A percentile compares a stretch with the other conserved stretches of the same genome.
Conservation (phyloP, 1,140 invertebrate species). For the Drosophila obscura region DNA sequence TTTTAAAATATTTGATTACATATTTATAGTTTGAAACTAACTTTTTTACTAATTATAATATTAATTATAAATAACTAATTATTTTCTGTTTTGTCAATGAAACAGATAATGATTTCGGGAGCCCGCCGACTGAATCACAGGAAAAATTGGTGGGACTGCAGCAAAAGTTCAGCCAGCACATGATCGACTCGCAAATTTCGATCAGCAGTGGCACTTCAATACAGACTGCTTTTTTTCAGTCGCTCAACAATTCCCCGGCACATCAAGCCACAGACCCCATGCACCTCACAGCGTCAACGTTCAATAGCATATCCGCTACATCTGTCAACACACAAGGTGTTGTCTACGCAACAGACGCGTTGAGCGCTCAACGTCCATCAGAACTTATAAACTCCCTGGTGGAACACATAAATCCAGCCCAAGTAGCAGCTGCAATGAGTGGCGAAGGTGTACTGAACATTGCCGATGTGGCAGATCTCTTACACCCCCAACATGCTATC, state of each 20-base stretch:
- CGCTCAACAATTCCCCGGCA: slow-evolving; percentile 56
- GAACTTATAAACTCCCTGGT: slow-evolving; percentile 65
- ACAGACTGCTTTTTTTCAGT: slow-evolving; percentile 76
- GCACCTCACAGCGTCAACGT: slow-evolving; percentile 54
- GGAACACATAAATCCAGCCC: slow-evolving; percentile 64
- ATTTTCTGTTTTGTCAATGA: too few species aligned
- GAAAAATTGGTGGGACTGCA: slow-evolving; percentile 62
- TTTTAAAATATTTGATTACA: too few species aligned
- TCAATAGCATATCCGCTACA: slow-evolving; percentile 54
- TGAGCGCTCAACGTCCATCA: slow-evolving; percentile 25
- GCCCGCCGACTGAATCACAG: slow-evolving; percentile 59
- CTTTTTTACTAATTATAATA: too few species aligned
- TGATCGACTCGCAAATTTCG: slow-evolving; percentile 77
- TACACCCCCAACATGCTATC: slow-evolving; percentile 94
- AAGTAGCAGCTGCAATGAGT: slow-evolving; percentile 55
- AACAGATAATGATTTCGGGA: slow-evolving; percentile 68
- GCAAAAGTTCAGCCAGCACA: slow-evolving; percentile 64
- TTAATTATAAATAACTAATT: too few species aligned
- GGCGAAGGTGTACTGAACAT: slow-evolving; percentile 86
- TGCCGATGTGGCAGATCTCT: slow-evolving; percentile 92
- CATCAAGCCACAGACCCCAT: slow-evolving; percentile 40
- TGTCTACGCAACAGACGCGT: slow-evolving; percentile 59
- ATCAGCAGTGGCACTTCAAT: slow-evolving; percentile 72
- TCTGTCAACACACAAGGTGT: slow-evolving; percentile 57
- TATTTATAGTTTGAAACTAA: too few species aligned